Evolutionary conservation across 2,888 invertebrate genomes (phyloP), one percentile per base, ranked within the genome.

Genomic region (Operophtera brumata): DNA sequence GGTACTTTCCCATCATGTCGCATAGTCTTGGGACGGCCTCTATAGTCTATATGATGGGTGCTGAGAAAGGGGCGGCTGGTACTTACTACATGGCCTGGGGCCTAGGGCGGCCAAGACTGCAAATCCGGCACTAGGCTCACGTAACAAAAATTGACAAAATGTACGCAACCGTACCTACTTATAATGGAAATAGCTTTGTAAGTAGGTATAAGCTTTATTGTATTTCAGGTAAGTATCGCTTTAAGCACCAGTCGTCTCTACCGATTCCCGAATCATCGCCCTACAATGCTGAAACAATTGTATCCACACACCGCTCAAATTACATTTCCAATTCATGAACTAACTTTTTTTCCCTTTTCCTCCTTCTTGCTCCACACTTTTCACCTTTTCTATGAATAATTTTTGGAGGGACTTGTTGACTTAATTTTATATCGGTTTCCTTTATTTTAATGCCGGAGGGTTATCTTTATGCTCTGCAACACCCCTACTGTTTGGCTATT

Each of bases 321-420:
- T 89, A 85, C 88, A 88, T 89, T 87, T 86, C 86, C 88, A 89
- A 89, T 88, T 89, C 88, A 89, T 89, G 88, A 88, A 85, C 82
- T 78, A 80, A 80, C 80, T 85, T 86, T 70, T 70, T 72, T 73
- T 68, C 78, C 62, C 66, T 67, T 67, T 61, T 59, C 63, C 61
- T 65, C 66, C 53, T 57, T 80, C 80, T 80, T 57, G 45, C 82
- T 61, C 60, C 62, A 62, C 65, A 66, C 54, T 57, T 61, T 67
- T 62, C 80, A 77, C 81, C 80, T 80, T 52, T 57, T 82, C 87
- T 86, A 87, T 88, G 88, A 89, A 88, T 89, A 88, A 82, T 84
- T 86, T 86, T 86, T 81, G 79, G 69, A 66, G 62, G 73, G 77
- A 78, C 85, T 80, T 89, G 86, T 88, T 88, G 88, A 89, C 87